Evolutionary conservation across 92 coral and sea anemone genomes (phyloP).

Genomic region (Epizoanthus rinbou): DNA sequence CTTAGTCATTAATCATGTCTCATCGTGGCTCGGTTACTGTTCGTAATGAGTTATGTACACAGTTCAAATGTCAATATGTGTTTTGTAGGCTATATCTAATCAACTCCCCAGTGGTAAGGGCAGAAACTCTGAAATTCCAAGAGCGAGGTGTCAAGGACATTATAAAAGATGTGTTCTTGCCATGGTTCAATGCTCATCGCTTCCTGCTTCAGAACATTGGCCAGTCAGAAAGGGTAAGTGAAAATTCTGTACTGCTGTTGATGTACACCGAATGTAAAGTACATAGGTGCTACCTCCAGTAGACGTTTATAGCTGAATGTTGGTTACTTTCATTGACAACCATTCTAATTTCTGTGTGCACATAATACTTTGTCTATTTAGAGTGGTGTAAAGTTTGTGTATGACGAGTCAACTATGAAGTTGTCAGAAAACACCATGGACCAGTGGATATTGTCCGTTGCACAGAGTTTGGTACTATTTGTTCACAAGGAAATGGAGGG

Average conservation of each 20-base stretch:
- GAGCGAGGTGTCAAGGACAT: slow-evolving; percentile 98
- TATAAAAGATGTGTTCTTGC: slow-evolving; percentile 96
- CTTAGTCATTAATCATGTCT: neutral
- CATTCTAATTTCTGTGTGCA: neutral
- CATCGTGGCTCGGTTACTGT: too few species aligned
- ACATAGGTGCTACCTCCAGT: too few species aligned
- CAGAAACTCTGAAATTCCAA: slow-evolving; percentile 96
- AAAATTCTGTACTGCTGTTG: neutral
- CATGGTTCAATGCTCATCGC: slow-evolving; percentile 98
- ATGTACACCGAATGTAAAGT: too few species aligned
- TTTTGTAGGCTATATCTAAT: slow-evolving; percentile 86
- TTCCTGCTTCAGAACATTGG: slow-evolving; percentile 89
- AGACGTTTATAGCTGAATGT: too few species aligned
- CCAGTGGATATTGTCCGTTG: slow-evolving; percentile 91
- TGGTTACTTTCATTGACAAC: too few species aligned
- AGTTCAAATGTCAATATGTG: neutral
- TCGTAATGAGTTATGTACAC: neutral
- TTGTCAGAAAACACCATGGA: slow-evolving; percentile 82
- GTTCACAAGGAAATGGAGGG: slow-evolving; percentile 95
- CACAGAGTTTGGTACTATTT: slow-evolving; percentile 91
- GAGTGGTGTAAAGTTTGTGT: slow-evolving; percentile 73
- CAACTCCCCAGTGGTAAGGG: slow-evolving; percentile 98
- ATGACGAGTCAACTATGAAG: slow-evolving; percentile 73
- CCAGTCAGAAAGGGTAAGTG: slow-evolving; percentile 84
- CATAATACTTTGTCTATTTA: slow-evolving; percentile 27